Base-by-base conservation (phyloP, 2,797 vertebrate genomes). In the Sphaeramia orbicularis region DNA sequence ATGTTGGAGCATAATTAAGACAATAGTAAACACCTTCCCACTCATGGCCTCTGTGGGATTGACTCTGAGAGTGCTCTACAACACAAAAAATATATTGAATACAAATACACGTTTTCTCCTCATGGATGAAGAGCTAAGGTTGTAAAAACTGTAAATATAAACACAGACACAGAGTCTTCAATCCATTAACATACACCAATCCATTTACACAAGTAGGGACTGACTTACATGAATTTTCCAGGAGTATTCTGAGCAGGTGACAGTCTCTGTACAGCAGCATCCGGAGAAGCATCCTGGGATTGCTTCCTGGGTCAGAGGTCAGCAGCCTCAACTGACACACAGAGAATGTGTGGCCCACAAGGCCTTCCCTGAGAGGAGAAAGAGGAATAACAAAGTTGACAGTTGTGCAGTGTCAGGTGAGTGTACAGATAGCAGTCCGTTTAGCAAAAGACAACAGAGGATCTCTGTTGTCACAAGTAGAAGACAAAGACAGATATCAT, bases 321-420 rank as follows among this genome's bases (percentile, higher is more conserved):
- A 97, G 91, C 78, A 98, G 92, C 90, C 94, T 96, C 87, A 99
- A 92, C 53, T 95, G 95, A 92, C 95, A 95, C 66, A 91, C 76
- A 58, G 91, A 74, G 64, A 92, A 92, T 82, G 93, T 85, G 88
- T 91, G 92, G 86, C 90, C 91, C 76, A 82, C 62, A 89, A 94
- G 92, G 75, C 92, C 89, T 75, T 89, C 89, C 91, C 97, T 98
- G 93, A 92, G 87, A 94, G 92, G 10, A 38, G 71, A 74, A 45
- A 71, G 42, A 81, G 35, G 74, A 44, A 85, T 80, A 85, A 91
- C 79, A 90, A 91, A 90, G 88, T 91, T 95, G 91, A 90, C 76
- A 92, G 89, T 95, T 96, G 90, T 94, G 93, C 95, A 94, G 93
- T 93, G 94, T 94, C 87, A 89, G 89, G 92, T 88, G 91, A 96